Base-by-base conservation (phyloP, 2,113 vertebrate species). In the Menura novaehollandiae region DNA sequence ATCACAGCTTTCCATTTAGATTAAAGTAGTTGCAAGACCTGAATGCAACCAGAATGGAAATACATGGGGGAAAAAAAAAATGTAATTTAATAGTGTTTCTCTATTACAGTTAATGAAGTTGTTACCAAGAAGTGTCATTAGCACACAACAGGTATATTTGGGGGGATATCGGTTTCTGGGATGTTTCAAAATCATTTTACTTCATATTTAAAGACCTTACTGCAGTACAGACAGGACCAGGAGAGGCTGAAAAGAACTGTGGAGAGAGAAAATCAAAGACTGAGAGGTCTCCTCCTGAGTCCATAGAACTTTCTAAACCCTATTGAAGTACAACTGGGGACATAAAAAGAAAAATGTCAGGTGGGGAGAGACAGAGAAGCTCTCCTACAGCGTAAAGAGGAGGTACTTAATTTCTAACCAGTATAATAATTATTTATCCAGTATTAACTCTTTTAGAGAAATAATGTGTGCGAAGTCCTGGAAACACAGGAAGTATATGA, bases 1-100 rank as follows among this genome's bases (percentile, higher is more conserved):
- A 74, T 26, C 41, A 71, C 17, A 82, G 72, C 3, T 80, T 89
- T 84, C 26, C 35, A 33, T 26, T 81, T 20, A 19, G 27, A 35
- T 68, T 83, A 55, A 59, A 91, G 20, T 15, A 51, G 21, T 2
- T 55, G 43, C 28, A 85, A 62, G 41, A 67, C 6, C 14, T 43
- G 51, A 80, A 30, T 49, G 35, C 52, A 44, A 89, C 12, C 22
- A 47, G 56, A 68, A 79, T 21, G 27, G 41, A 88, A 94, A 82
- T 47, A 17, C 0, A 0, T 13, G 27, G 39, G 39, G 39, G 20
- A 3, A 28, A 66, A 71, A 83, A 84, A 64, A 2, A 0, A 41
- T 1, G 8, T 6, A 60, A 16, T 62, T 81, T 39, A 39, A 17
- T 17, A 44, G 3, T 6, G 6, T 66, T 94, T 88, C 41, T 80